Conservation (phyloP, 2,113 vertebrate species). For the Ceratotherium simum region DNA sequence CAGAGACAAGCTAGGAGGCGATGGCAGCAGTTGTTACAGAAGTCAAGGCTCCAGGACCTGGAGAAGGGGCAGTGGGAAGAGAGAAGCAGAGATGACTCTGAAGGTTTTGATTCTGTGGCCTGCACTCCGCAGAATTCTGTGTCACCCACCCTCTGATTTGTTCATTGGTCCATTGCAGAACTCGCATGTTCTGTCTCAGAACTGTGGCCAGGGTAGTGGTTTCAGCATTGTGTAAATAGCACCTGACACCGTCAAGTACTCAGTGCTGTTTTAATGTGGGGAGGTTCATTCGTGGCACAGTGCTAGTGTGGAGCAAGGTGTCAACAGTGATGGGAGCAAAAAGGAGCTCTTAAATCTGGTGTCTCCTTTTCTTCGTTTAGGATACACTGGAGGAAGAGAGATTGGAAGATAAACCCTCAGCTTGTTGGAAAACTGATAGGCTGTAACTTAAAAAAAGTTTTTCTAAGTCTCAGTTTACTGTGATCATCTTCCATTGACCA, state of each 20-base stretch:
- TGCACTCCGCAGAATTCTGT: background rate
- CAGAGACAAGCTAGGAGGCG: background rate
- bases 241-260: background rate
- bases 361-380: background rate
- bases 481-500: background rate
- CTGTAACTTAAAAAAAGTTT: slow-evolving; percentile 27
- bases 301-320: background rate
- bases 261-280: slow-evolving; percentile 18
- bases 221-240: background rate
- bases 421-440: background rate
- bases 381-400: background rate
- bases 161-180: background rate
- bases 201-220: background rate
- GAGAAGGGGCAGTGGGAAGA: background rate
- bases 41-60: background rate
- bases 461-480: background rate
- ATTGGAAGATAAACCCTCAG: background rate
- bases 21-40: background rate
- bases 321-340: background rate
- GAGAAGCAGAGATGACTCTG: background rate
- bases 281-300: background rate
- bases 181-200: background rate
- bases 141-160: background rate
- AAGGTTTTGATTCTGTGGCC: background rate
- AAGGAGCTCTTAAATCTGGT: background rate